Conservation (phyloP, 2,113 vertebrate species). For the Sula dactylatra region DNA sequence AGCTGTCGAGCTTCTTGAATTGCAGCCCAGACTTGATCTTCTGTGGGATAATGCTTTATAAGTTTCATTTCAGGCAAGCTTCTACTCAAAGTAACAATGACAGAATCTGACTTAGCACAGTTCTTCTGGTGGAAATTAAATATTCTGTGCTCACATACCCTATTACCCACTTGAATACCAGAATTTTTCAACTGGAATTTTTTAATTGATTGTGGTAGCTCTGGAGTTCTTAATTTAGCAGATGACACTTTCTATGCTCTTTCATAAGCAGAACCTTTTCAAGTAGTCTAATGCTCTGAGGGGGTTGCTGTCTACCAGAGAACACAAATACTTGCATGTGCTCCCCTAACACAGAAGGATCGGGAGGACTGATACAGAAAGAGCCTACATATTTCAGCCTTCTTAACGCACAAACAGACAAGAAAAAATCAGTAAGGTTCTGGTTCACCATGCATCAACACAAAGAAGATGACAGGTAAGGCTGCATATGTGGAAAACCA, state of each 20-base stretch:
- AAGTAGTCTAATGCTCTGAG: not conserved
- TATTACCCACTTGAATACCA: not conserved
- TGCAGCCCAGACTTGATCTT: not conserved
- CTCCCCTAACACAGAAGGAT: not conserved
- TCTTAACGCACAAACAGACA: not conserved
- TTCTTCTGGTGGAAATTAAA: not conserved
- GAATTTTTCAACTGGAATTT: not conserved
- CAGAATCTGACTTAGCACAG: not conserved
- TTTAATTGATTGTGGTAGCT: not conserved
- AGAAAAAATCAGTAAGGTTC: not conserved
- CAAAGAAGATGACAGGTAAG: not conserved
- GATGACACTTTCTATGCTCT: not conserved
- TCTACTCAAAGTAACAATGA: not conserved
- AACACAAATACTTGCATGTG: not conserved
- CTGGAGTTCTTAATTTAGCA: not conserved
- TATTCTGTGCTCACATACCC: not conserved
- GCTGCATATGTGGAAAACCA: not conserved
- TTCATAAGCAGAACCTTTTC: not conserved
- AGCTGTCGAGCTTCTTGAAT: not conserved
- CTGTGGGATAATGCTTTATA: not conserved
- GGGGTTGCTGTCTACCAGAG: not conserved
- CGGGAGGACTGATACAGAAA: not conserved
- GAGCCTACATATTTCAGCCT: not conserved
- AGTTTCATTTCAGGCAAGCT: not conserved
- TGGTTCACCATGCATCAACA: not conserved